Conservation (phyloP, 2,888 invertebrate species). For the Lutraria lutraria region DNA sequence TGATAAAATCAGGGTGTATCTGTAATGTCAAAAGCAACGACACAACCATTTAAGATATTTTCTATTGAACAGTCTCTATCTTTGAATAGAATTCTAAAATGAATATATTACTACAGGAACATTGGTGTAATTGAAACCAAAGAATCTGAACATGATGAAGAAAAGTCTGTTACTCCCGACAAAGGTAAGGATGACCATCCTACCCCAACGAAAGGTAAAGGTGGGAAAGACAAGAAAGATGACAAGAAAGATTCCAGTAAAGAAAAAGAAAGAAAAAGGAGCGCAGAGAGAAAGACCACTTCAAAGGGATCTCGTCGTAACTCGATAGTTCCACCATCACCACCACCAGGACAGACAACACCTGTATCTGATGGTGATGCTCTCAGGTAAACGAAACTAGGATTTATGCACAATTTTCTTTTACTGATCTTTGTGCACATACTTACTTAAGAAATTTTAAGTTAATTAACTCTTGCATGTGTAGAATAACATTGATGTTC, state of each 20-base stretch:
- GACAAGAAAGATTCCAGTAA: conserved; percentile 66
- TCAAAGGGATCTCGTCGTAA: conserved; percentile 75
- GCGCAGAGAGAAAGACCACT: conserved; percentile 80
- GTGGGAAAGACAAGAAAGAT: conserved; percentile 70
- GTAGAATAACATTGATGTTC: background rate
- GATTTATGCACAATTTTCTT: background rate
- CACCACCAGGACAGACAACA: conserved; percentile 83
- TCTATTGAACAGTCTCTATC: too few species aligned
- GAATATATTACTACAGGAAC: conserved; percentile 75
- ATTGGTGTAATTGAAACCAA: conserved; percentile 80
- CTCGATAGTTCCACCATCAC: conserved; percentile 79
- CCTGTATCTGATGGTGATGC: conserved; percentile 84
- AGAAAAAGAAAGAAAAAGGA: conserved; percentile 78
- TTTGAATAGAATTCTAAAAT: too few species aligned
- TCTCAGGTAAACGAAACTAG: conserved; percentile 70
- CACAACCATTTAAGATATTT: too few species aligned
- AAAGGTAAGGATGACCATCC: conserved; percentile 81
- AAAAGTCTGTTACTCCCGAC: conserved; percentile 84
- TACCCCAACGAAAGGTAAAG: conserved; percentile 80
- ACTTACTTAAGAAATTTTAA: background rate
- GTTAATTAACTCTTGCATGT: too few species aligned
- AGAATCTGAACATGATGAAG: conserved; percentile 84
- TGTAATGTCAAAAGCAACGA: too few species aligned
- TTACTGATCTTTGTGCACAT: background rate
- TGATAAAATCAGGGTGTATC: too few species aligned